A percentile compares a stretch with the other conserved stretches of the same genome.
Evolutionary conservation across 2,113 vertebrate genomes (phyloP).

Genomic region (Phaetusa simplex): DNA sequence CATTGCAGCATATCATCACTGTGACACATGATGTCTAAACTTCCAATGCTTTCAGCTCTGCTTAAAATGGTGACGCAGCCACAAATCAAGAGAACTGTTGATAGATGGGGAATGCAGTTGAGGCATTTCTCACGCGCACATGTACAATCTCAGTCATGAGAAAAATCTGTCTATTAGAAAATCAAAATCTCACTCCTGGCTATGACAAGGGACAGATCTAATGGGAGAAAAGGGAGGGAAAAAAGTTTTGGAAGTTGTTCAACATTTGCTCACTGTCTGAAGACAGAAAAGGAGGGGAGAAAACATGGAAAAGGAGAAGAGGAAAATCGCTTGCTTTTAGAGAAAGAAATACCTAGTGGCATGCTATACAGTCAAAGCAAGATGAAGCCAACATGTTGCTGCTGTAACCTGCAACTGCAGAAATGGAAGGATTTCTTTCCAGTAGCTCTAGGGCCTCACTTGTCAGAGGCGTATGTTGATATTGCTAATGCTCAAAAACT

Average conservation of each 20-base stretch:
- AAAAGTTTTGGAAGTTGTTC: not conserved
- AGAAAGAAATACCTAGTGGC: not conserved
- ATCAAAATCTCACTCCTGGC: not conserved
- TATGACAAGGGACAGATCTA: not conserved
- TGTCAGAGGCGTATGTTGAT: constrained; percentile 16
- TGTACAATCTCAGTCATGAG: constrained; percentile 14
- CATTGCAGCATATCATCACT: not conserved
- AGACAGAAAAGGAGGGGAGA: not conserved
- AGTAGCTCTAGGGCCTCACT: not conserved
- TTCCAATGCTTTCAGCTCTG: not conserved
- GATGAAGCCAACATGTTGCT: not conserved
- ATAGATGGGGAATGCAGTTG: constrained; percentile 30
- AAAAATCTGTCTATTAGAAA: constrained; percentile 30
- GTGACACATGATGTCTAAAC: constrained; percentile 11
- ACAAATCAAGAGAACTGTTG: constrained; percentile 42
- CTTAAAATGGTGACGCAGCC: not conserved
- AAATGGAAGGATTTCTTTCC: not conserved
- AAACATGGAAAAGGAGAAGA: not conserved
- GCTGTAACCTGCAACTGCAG: not conserved
- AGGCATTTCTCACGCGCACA: not conserved
- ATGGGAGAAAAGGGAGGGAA: not conserved
- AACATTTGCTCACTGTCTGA: not conserved
- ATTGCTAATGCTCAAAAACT: not conserved
- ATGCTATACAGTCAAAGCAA: not conserved
- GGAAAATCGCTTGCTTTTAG: not conserved